Evolutionary conservation across 2,113 vertebrate genomes (phyloP).

Genomic region (Dipodomys ordii): DNA sequence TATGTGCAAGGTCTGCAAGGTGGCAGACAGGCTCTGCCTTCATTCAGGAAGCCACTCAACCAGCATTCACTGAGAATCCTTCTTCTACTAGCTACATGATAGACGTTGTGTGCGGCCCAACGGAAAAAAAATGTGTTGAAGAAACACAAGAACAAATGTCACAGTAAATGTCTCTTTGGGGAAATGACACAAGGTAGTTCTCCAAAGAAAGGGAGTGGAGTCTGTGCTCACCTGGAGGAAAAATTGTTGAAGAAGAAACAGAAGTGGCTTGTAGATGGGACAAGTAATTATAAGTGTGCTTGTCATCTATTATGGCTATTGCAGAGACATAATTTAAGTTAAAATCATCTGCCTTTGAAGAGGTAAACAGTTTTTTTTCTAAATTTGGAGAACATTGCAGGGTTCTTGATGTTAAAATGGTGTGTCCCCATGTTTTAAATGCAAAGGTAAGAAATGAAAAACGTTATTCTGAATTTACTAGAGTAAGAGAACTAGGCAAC

Average conservation of each 20-base stretch:
- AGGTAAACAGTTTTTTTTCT: slow-evolving; percentile 50
- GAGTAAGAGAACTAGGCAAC: background rate
- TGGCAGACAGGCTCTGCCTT: background rate
- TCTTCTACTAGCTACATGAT: too few relatives aligned
- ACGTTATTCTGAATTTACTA: background rate
- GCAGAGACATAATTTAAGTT: slow-evolving; percentile 33
- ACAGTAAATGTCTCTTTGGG: background rate
- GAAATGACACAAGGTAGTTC: background rate
- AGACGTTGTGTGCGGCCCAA: background rate
- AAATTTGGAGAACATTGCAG: slow-evolving; percentile 25
- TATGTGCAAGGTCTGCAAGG: background rate
- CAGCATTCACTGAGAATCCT: background rate
- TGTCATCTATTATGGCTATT: slow-evolving; percentile 32
- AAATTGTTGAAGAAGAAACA: slow-evolving; percentile 45
- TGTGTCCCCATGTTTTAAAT: background rate
- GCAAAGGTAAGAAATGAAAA: background rate
- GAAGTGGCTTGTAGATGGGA: slow-evolving; percentile 5
- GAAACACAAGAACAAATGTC: background rate
- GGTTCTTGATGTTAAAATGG: background rate
- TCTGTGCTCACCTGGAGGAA: slow-evolving; percentile 8
- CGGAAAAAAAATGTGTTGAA: background rate
- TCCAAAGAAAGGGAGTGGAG: background rate
- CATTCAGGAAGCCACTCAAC: background rate
- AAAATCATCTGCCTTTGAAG: slow-evolving; percentile 33
- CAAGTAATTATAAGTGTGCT: background rate